phyloP scores from a whole-genome alignment of 2,113 vertebrate genomes.

The Gnathonemus echidnorhynchus region DNA sequence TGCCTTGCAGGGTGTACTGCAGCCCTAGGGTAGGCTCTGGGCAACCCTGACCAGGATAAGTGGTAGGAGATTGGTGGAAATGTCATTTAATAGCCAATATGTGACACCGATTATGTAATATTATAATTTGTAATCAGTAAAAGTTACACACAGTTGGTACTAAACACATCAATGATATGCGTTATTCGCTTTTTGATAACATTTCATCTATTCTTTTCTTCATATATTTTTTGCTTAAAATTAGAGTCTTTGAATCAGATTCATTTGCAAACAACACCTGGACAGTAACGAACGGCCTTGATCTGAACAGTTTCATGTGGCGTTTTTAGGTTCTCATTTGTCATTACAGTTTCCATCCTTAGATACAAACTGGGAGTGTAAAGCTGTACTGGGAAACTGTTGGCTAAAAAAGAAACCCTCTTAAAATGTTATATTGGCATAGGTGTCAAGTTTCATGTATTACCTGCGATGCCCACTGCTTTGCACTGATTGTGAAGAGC shows the following conservation, averaged over 20 bases:
- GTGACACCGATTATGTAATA: neutral
- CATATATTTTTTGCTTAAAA: neutral
- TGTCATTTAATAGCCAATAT: neutral
- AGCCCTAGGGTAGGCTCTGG: neutral
- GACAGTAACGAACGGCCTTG: neutral
- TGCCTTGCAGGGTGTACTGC: neutral
- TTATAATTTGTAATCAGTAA: neutral
- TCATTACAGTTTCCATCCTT: neutral
- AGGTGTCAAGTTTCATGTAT: neutral
- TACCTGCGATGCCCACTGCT: neutral
- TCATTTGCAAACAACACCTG: neutral
- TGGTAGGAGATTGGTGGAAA: neutral
- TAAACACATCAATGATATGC: neutral
- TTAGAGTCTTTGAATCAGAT: neutral
- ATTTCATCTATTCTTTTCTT: neutral
- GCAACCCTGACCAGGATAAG: neutral
- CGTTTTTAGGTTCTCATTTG: neutral
- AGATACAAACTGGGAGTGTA: neutral
- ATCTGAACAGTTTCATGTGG: neutral
- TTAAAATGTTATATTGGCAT: neutral
- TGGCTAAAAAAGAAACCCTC: neutral
- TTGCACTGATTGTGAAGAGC: neutral
- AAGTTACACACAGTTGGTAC: neutral
- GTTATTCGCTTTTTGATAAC: neutral
- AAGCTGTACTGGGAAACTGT: neutral